Conservation (phyloP, 2,888 invertebrate genomes). For the Agriopis aurantiaria region DNA sequence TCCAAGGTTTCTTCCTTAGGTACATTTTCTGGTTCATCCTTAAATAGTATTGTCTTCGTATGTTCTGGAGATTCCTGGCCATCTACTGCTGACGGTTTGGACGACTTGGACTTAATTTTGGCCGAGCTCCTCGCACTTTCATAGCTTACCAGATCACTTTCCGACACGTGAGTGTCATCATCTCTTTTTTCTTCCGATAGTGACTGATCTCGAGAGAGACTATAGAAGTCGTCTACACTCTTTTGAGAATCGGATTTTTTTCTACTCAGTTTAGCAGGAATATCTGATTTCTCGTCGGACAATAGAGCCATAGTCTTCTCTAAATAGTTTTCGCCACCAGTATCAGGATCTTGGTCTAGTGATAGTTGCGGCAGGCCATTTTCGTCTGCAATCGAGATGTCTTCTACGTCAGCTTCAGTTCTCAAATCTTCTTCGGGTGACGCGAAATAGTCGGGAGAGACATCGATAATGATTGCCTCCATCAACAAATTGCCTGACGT, state of each 20-base stretch:
- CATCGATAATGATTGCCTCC: conserved; percentile 97
- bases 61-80: conserved; percentile 68
- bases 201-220: conserved; percentile 87
- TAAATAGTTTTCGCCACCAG: conserved; percentile 84
- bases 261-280: conserved; percentile 87
- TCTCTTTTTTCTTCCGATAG: conserved; percentile 87
- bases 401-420: conserved; percentile 95
- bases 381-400: conserved; percentile 93
- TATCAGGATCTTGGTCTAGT: conserved; percentile 84
- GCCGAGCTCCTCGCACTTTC: conserved; percentile 88
- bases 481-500: conserved; percentile 94
- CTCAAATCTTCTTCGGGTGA: conserved; percentile 93
- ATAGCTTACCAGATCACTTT: conserved; percentile 89
- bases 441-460: conserved; percentile 93
- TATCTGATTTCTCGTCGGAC: conserved; percentile 83
- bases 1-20: conserved; percentile 43
- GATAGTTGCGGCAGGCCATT: conserved; percentile 77
- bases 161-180: conserved; percentile 86
- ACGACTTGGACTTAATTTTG: conserved; percentile 72
- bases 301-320: conserved; percentile 79
- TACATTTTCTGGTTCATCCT: conserved; percentile 60
- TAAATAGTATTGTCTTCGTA: conserved; percentile 63
- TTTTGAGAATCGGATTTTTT: conserved; percentile 89
- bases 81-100: conserved; percentile 67
- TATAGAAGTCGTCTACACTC: conserved; percentile 88